phyloP scores from a whole-genome alignment of 2,797 vertebrate genomes.

The Cheirogaleus major region DNA sequence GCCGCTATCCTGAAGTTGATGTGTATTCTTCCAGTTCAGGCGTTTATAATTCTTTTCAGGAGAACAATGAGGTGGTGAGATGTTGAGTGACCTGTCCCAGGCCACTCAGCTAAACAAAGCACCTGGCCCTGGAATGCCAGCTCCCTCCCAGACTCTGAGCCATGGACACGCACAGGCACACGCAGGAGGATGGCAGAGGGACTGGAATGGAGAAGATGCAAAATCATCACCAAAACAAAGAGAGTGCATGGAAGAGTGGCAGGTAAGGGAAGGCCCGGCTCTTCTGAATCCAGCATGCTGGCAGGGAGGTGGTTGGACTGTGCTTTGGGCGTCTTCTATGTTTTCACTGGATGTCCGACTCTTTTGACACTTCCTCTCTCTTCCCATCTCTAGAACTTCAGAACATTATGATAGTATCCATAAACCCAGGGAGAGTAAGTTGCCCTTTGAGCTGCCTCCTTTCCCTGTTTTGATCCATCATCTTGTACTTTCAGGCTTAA shows the following conservation, averaged over 20 bases:
- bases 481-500: neutral
- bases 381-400: neutral
- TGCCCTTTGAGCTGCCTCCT: neutral
- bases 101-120: neutral
- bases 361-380: neutral
- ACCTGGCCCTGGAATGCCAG: neutral
- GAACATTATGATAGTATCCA: neutral
- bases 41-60: neutral
- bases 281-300: neutral
- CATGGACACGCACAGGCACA: rapidly evolving
- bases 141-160: neutral
- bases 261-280: neutral
- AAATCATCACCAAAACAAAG: neutral
- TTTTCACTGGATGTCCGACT: neutral
- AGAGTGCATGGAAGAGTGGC: no score
- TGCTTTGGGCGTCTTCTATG: rapidly evolving
- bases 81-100: neutral
- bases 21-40: neutral
- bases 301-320: no score
- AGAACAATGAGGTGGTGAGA: neutral
- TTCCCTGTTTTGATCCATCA: neutral
- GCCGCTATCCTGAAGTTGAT: neutral
- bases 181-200: neutral
- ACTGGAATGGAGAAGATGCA: neutral
- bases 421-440: neutral